Evolutionary conservation across 2,888 invertebrate species (phyloP), one percentile per base, ranked within the genome.

Genomic region (Clivina fossor): DNA sequence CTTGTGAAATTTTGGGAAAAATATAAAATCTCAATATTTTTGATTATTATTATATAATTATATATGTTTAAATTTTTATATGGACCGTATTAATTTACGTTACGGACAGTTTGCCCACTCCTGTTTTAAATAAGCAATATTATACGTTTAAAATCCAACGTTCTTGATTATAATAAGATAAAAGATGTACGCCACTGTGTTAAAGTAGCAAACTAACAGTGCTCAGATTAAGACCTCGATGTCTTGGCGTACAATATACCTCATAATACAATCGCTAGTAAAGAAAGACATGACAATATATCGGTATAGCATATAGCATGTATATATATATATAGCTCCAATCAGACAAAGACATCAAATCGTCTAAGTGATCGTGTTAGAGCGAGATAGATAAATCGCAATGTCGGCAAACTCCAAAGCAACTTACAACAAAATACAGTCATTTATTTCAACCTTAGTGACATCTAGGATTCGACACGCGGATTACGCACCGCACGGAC

Each of bases 391-490:
- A 3, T 7, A 26, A 11, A 18, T 2, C 2, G 44, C 30, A 44
- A 37, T 60, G 61, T 61, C 64, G 63, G 64, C 62, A 51, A 53
- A 55, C 57, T 55, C 62, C 63, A 63, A 63, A 60, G 55, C 37
- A 24, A 47, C 41, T 43, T 44, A 41, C 60, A 65, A 64, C 69
- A 71, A 72, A n/a, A 73, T 69, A 71, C 69, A 69, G 70, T 69
- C 73, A 74, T 74, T 74, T 74, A 74, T 74, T 72, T 72, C 69
- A 66, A 66, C 66, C 58, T 68, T 71, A 71, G 73, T 73, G 74
- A 74, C 74, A 69, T 71, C 69, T 70, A 66, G 66, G 69, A 73
- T 74, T 74, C 69, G 73, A 66, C 69, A 73, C 69, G 71, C 69
- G 68, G 73, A 71, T 73, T 73, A 71, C 65, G 61, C 65, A 61